Evolutionary conservation across 2,888 invertebrate species (phyloP), one percentile per base, ranked within the genome.

Genomic region (Apodemia duryi): DNA sequence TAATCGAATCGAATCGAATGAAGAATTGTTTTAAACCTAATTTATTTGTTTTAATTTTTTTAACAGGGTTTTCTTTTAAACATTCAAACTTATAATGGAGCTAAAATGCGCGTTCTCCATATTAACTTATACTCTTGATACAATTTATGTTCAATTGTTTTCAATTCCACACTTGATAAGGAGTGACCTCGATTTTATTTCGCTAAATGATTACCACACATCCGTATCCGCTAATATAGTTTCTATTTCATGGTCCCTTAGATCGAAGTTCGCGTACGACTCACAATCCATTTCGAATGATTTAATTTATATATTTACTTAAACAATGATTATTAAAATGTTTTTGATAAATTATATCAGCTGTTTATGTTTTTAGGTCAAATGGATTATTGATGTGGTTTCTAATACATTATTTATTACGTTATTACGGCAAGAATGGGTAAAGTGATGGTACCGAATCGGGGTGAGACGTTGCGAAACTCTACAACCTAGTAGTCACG

Each of bases 131-230:
- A 32, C 13, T 57, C 32, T 32, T 6, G 11, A 13, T 2, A 52
- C 63, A 63, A 63, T 66, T 67, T 57, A 66, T 64, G 63, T 64
- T 54, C 70, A 71, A 72, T 72, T 72, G 72, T 72, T 69, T 70
- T 63, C 66, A 71, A 71, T 72, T 72, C 71, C 65, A 67, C 65
- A 68, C 57, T 32, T 71, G 72, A 72, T 71, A 71, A 71, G 32
- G 61, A 43, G 9, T 62, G 71, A 68, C 71, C 72, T 71, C 69
- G 71, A 71, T 69, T 67, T 46, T 60, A 66, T 68, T 69, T 68
- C 61, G 70, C 69, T 67, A 67, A 65, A 54, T 64, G 65, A 64
- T 65, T 63, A 65, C 57, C 49, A 2, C 61, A 11, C 46, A 28
- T 38, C 57, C 29, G 41, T 63, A 6, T 29, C 63, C 63, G 57